Conservation (phyloP, 2,888 invertebrate genomes). For the Trachelus iudaicus region DNA sequence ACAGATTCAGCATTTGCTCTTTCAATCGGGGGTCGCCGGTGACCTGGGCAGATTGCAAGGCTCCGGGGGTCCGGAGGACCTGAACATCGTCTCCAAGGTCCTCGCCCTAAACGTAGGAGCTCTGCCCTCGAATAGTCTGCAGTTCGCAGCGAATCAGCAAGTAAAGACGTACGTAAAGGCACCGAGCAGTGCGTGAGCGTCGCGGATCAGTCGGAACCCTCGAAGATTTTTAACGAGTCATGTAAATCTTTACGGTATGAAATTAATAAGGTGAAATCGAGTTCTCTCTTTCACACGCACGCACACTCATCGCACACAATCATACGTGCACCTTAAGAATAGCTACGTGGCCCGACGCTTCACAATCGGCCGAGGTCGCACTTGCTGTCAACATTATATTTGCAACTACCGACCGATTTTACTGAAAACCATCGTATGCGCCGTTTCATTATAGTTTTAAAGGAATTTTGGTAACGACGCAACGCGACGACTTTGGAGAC, state of each 20-base stretch:
- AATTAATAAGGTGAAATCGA: constrained; percentile 48
- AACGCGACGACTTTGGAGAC: not conserved
- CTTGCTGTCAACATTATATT: not conserved
- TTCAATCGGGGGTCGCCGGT: constrained; percentile 74
- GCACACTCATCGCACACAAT: not conserved
- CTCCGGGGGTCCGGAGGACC: constrained; percentile 75
- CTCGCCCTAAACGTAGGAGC: constrained; percentile 82
- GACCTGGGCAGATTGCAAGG: constrained; percentile 54
- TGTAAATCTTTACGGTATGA: constrained; percentile 40
- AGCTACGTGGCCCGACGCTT: not conserved
- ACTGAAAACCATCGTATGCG: not conserved
- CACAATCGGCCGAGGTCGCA: not conserved
- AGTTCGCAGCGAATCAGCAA: constrained; percentile 31
- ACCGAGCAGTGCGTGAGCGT: constrained; percentile 31
- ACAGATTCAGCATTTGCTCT: constrained; percentile 74
- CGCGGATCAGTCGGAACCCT: not conserved
- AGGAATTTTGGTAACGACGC: not conserved
- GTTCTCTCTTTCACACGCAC: constrained; percentile 30
- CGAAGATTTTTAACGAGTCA: constrained; percentile 34
- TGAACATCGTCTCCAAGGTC: constrained; percentile 85
- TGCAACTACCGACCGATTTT: not conserved
- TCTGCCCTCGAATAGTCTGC: constrained; percentile 56
- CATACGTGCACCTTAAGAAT: not conserved
- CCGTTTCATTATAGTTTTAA: not conserved
- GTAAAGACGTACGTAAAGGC: constrained; percentile 17